Evolutionary conservation across 2,797 vertebrate species (phyloP), one percentile per base, ranked within the genome.

Genomic region (Lutjanus campechanus): DNA sequence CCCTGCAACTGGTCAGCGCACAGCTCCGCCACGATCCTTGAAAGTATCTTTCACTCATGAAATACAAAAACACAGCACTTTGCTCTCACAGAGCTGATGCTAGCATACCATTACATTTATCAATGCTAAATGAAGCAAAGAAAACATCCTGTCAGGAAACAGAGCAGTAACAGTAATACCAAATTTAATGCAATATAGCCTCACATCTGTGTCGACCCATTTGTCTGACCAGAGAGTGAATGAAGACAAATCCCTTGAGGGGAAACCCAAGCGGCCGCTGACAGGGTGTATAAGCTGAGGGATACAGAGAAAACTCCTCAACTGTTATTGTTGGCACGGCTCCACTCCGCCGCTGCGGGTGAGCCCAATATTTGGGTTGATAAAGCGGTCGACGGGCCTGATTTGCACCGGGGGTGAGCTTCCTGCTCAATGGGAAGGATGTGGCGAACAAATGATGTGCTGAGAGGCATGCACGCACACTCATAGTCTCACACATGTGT

Each of bases 381-480:
- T 85, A 90, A 87, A 88, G 69, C 77, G 80, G 65, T 83, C 50
- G 51, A 72, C 53, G 76, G 17, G 81, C 54, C 88, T 74, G 79
- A 87, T 86, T 92, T 29, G 36, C 85, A 88, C 81, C 25, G 43
- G 81, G 71, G 69, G 65, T 49, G 64, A 65, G 69, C 76, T 93
- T 93, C 91, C 90, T 90, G 86, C 76, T 79, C 74, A 76, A 87
- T 83, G 70, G 86, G 81, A 89, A 88, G 90, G 88, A 94, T 92
- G 86, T 89, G 79, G 73, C 56, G 53, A 82, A 91, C 81, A 90
- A 91, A 92, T 79, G 79, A 85, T 79, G 76, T 87, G 81, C 77
- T 77, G 86, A 87, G 75, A 77, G 82, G 41, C 40, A 49, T 41
- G 51, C 72, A 51, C 44, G 12, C 56, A 81, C 79, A 85, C 22